phyloP scores from a whole-genome alignment of 2,797 vertebrate genomes.

The Macroramphosus scolopax region DNA sequence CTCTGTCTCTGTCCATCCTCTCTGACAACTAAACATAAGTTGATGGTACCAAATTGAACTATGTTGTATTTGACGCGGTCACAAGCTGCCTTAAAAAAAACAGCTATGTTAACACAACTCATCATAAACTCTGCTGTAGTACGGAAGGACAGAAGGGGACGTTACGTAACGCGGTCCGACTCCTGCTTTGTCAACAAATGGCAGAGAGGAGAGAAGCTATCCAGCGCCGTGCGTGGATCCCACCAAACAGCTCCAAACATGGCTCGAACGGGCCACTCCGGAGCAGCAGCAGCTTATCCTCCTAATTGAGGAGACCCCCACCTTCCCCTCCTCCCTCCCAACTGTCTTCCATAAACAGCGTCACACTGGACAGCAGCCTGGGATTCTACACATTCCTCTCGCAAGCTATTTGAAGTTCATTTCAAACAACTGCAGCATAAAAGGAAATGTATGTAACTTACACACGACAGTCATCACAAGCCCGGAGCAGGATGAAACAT shows the following conservation, averaged over 20 bases:
- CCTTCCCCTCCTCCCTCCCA: constrained; percentile 39
- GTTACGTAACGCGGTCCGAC: constrained; percentile 74
- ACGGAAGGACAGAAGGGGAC: constrained; percentile 35
- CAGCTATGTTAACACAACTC: constrained; percentile 60
- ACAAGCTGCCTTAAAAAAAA: constrained; percentile 51
- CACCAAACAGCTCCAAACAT: constrained; percentile 80
- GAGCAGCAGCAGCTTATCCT: constrained; percentile 65
- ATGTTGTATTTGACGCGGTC: constrained; percentile 43
- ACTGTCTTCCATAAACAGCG: constrained; percentile 78
- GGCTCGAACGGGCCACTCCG: constrained; percentile 63
- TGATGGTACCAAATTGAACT: constrained; percentile 33
- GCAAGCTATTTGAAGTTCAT: constrained; percentile 66
- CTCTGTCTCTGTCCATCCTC: no score
- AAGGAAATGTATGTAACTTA: constrained; percentile 79
- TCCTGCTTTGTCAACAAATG: constrained; percentile 80
- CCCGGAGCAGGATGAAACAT: constrained; percentile 29
- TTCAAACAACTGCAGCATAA: constrained; percentile 80
- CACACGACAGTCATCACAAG: constrained; percentile 36
- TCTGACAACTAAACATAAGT: no score
- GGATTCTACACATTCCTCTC: constrained; percentile 69
- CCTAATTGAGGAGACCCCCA: constrained; percentile 69
- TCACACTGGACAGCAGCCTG: constrained; percentile 62
- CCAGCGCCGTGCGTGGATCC: constrained; percentile 57
- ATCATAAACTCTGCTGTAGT: constrained; percentile 48
- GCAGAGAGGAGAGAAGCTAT: constrained; percentile 65